phyloP scores from a whole-genome alignment of 2,888 invertebrate genomes.

The Sclerodermus sp. region DNA sequence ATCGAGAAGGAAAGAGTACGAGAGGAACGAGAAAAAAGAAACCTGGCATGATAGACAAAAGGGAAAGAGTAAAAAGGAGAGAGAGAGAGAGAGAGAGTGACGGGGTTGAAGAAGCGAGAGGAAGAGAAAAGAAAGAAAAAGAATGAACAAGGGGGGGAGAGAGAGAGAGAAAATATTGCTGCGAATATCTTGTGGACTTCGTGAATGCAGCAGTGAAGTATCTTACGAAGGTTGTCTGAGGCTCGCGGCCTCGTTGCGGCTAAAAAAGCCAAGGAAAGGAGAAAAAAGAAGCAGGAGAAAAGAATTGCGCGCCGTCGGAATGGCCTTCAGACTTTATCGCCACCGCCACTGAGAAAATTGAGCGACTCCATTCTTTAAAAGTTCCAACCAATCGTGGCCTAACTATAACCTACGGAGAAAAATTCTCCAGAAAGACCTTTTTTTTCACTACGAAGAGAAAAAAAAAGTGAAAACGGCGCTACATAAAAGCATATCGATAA shows the following conservation, averaged over 20 bases:
- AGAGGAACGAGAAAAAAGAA: no score
- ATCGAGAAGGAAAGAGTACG: neutral
- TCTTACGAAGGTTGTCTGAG: conserved; percentile 51
- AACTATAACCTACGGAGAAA: no score
- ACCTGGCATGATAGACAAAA: neutral
- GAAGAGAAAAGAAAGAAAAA: conserved; percentile 20
- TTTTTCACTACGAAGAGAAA: no score
- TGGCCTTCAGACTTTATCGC: conserved; percentile 33
- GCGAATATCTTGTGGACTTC: conserved; percentile 32
- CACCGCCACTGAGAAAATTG: conserved; percentile 22
- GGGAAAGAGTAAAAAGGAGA: conserved; percentile 6
- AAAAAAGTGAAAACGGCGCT: no score
- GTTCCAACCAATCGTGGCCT: no score
- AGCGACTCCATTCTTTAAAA: neutral
- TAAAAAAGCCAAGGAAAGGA: conserved; percentile 31
- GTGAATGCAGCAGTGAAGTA: conserved; percentile 8
- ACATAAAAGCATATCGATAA: no score
- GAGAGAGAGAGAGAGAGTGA: conserved; percentile 15
- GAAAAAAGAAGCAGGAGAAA: conserved; percentile 14
- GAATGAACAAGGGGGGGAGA: conserved; percentile 23
- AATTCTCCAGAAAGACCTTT: no score
- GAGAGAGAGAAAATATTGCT: conserved; percentile 22
- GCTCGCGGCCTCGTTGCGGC: conserved; percentile 47
- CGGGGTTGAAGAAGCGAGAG: conserved; percentile 14
- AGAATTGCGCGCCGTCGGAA: conserved; percentile 34